These are phyloP conservation scores for Aphaenogaster ashmeadi DNA, from an alignment of 1,140 invertebrate genomes.

Conservation along the genomic window DNA sequence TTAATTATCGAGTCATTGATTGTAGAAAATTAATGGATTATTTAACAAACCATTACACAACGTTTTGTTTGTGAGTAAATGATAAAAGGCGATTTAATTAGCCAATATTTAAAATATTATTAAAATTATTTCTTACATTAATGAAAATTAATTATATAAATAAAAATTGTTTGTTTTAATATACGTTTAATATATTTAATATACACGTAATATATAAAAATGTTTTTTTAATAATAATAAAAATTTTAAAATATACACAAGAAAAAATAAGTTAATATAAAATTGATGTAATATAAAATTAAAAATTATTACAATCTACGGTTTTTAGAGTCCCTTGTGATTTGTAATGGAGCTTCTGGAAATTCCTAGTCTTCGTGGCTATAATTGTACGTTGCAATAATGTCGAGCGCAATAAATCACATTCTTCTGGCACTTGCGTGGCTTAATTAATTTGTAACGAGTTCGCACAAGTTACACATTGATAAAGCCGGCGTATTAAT, in stretches of 20 bases:
- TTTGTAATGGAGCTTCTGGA: not conserved
- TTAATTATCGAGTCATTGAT: constrained; percentile 27
- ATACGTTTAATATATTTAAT: not conserved
- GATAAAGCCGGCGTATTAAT: constrained; percentile 72
- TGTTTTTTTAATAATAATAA: not conserved
- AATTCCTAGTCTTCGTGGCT: not conserved
- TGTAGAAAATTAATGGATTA: constrained; percentile 33
- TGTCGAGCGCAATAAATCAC: constrained; percentile 69
- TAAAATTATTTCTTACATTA: not conserved
- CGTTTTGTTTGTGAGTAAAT: not conserved
- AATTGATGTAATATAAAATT: not conserved
- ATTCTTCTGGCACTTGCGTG: constrained; percentile 51
- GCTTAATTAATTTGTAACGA: constrained; percentile 78
- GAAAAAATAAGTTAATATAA: not conserved
- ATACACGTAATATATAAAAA: not conserved
- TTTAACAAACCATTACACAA: not conserved
- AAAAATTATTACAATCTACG: not conserved
- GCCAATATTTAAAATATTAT: not conserved
- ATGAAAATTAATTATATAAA: not conserved
- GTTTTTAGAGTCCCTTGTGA: not conserved
- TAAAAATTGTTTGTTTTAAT: not conserved
- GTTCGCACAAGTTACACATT: constrained; percentile 71
- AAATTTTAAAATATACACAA: not conserved
- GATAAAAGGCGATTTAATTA: not conserved
- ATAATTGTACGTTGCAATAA: constrained; percentile 42